A percentile compares a stretch with the other conserved stretches of the same genome.
Conservation (phyloP, 2,797 vertebrate genomes). For the Trachops cirrhosus region DNA sequence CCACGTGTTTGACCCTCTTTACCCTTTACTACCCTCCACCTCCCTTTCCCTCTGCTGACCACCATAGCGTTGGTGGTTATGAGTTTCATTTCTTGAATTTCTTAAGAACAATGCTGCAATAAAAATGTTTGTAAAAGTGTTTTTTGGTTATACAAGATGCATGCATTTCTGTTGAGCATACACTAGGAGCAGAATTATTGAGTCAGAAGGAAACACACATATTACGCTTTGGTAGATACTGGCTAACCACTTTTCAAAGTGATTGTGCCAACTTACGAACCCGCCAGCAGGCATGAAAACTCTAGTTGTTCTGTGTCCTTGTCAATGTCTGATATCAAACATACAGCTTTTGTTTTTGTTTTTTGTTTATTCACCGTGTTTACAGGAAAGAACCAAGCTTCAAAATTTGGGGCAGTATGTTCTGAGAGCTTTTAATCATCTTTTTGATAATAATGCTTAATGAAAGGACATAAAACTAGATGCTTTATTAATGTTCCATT, state of each 20-base stretch:
- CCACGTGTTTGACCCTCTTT: neutral
- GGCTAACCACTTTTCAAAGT: neutral
- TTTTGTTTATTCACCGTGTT: constrained; percentile 4
- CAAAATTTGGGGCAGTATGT: neutral
- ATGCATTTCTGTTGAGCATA: neutral
- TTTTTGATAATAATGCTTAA: constrained; percentile 39
- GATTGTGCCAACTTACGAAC: neutral
- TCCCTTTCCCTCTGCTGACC: neutral
- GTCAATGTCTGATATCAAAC: neutral
- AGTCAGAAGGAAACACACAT: neutral
- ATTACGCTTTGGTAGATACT: constrained; percentile 2
- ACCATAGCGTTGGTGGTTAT: neutral
- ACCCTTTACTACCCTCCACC: neutral
- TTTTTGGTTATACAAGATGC: neutral
- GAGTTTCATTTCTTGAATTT: neutral
- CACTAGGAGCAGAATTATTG: neutral
- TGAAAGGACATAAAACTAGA: neutral
- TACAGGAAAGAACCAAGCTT: neutral
- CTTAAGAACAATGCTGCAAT: neutral
- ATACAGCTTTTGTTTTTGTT: neutral
- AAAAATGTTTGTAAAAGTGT: neutral
- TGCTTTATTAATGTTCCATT: constrained; percentile 28
- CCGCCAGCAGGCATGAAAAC: neutral
- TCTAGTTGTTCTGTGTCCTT: neutral
- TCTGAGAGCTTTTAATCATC: neutral